Base-by-base conservation (phyloP, 2,888 invertebrate genomes). In the Stictocephala bisonia region DNA sequence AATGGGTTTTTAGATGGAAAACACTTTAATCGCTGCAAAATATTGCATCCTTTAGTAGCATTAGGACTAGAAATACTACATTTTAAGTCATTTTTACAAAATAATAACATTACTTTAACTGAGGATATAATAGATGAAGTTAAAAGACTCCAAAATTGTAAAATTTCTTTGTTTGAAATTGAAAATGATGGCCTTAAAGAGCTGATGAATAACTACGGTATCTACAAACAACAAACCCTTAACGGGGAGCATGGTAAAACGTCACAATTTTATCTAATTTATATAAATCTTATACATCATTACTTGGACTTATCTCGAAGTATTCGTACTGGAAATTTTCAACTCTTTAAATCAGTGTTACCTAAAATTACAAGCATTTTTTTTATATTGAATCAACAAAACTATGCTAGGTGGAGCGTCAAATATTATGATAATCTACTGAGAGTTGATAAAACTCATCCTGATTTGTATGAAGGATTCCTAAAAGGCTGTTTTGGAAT, bases 351-450 rank as follows among this genome's bases (percentile, higher is more conserved):
- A 74, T 78, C 77, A 18, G 71, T 78, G 51, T 72, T 83, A 48
- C 74, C 77, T 3, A 81, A 81, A 76, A 82, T 83, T 1, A 75
- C 77, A 0, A 79, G 80, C 76, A 71, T 82, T 20, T 83, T 82
- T 78, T 82, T 83, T 64, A 72, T 73, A 1, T 79, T 77, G 35
- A 82, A 83, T 75, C 82, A 83, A 24, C 81, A 68, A 71, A 83
- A 83, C 69, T 83, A 83, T 78, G 78, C 82, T 56, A 78, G 81
- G 2, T 83, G 80, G 77, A 71, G 79, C 11, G 79, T 81, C 4
- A 76, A 73, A 75, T 83, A 83, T 69, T 67, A 68, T 26, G 77
- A 79, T 31, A 83, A 82, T 77, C 79, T 83, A 56, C 53, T 75
- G 11, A 81, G 80, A 6, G 77, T 82, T 6, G 78, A 77, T 27